These are phyloP conservation scores for Harlomillsia oculata DNA, from an alignment of 1,140 invertebrate species.

Conservation along the genomic window DNA sequence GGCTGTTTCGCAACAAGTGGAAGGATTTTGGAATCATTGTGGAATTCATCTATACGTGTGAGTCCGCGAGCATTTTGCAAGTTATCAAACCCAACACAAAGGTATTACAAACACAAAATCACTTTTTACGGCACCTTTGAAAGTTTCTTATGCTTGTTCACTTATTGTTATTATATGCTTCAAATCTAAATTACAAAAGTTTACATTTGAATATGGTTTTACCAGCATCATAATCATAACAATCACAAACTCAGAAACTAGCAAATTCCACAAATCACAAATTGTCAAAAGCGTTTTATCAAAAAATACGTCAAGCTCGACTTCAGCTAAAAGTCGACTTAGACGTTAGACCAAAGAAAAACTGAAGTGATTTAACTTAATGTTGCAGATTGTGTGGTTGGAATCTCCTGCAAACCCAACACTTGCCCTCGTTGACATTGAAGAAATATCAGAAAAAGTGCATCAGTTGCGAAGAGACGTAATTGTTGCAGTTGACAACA, in stretches of 20 bases:
- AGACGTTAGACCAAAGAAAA: no score
- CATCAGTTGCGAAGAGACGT: slow-evolving; percentile 53
- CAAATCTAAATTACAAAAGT: slow-evolving; percentile 39
- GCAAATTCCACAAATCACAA: slow-evolving; percentile 56
- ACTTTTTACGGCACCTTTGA: not conserved
- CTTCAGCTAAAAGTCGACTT: no score
- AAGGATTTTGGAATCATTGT: slow-evolving; percentile 30
- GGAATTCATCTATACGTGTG: slow-evolving; percentile 26
- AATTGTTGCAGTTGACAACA: slow-evolving; percentile 89
- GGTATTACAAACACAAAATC: slow-evolving; percentile 2
- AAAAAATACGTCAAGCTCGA: no score
- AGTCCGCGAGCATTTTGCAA: slow-evolving; percentile 20
- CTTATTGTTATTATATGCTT: not conserved
- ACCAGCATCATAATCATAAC: slow-evolving; percentile 63
- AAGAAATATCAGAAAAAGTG: slow-evolving; percentile 55
- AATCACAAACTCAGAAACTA: slow-evolving; percentile 42
- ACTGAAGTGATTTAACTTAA: no score
- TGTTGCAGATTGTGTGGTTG: slow-evolving; percentile 76
- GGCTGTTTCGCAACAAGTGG: slow-evolving; percentile 33
- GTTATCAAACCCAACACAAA: slow-evolving; percentile 22
- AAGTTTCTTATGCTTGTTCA: slow-evolving; percentile 1
- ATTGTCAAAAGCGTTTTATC: slow-evolving; percentile 50
- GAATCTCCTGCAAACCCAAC: slow-evolving; percentile 95
- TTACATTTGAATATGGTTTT: slow-evolving; percentile 65
- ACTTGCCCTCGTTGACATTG: slow-evolving; percentile 82